Percentiles rank a stretch among this genome's conserved stretches.
Evolutionary conservation across 2,888 invertebrate genomes (phyloP).

Genomic region (Calliphora vomitoria): DNA sequence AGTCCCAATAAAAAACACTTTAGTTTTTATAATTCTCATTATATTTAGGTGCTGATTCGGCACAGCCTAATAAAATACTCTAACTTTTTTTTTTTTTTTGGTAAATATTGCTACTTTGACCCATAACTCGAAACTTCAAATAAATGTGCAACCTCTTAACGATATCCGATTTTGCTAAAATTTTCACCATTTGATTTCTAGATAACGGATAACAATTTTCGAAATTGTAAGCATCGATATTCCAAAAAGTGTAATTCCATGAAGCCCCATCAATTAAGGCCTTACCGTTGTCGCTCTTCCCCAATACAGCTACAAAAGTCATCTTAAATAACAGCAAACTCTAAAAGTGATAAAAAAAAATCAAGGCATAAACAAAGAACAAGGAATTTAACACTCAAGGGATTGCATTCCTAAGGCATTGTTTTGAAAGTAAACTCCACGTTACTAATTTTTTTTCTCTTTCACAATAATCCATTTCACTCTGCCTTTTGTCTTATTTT

Average conservation of each 20-base stretch:
- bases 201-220: too few species aligned
- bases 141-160: too few species aligned
- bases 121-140: too few species aligned
- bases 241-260: not conserved
- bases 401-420: constrained; percentile 52
- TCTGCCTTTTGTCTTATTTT: not conserved
- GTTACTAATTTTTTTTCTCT: not conserved
- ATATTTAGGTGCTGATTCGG: too few species aligned
- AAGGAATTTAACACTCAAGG: constrained; percentile 46
- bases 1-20: too few species aligned
- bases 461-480: not conserved
- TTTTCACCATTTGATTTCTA: too few species aligned
- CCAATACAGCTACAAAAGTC: not conserved
- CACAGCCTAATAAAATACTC: too few species aligned
- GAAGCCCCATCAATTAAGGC: not conserved
- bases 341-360: constrained; percentile 1
- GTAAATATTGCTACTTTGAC: too few species aligned
- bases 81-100: too few species aligned
- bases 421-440: constrained; percentile 37
- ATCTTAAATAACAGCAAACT: not conserved
- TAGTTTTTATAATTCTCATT: too few species aligned
- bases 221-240: too few species aligned
- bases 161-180: too few species aligned
- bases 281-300: not conserved
- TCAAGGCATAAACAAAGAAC: constrained; percentile 40